Conservation (phyloP, 2,888 invertebrate species). For the Spodoptera exigua region DNA sequence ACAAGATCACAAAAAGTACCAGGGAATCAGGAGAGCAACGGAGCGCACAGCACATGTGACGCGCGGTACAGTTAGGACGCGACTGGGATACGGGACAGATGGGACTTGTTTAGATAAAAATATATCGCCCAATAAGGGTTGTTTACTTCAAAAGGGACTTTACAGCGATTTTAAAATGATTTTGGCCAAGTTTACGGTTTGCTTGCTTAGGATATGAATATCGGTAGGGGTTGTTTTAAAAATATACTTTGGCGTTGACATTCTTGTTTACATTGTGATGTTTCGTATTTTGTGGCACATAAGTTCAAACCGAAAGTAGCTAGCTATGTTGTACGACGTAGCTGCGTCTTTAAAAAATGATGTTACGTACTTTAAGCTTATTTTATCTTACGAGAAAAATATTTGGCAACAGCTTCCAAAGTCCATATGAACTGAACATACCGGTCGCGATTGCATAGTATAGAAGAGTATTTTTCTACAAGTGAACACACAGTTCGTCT, state of each 20-base stretch:
- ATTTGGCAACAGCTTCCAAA: too few species aligned
- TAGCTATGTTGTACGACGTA: too few species aligned
- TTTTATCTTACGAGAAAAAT: too few species aligned
- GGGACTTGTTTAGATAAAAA: slow-evolving; percentile 57
- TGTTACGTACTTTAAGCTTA: too few species aligned
- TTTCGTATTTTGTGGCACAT: too few species aligned
- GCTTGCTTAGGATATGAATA: slow-evolving; percentile 17
- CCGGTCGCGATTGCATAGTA: too few species aligned
- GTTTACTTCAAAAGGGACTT: slow-evolving; percentile 46
- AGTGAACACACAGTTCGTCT: too few species aligned
- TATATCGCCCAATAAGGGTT: slow-evolving; percentile 57
- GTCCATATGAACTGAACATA: too few species aligned
- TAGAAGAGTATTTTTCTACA: too few species aligned
- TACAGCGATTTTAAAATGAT: slow-evolving; percentile 26
- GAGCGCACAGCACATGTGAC: slow-evolving; percentile 61
- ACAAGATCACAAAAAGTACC: slow-evolving; percentile 65
- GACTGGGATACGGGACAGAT: slow-evolving; percentile 59
- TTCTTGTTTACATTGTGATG: background rate
- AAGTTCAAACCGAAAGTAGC: too few species aligned
- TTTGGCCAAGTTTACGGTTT: slow-evolving; percentile 23
- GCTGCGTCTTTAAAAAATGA: too few species aligned
- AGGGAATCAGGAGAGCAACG: slow-evolving; percentile 62
- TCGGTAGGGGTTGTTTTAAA: slow-evolving; percentile 7
- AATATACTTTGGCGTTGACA: slow-evolving; percentile 10
- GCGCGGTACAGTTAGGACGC: slow-evolving; percentile 53